Conservation (phyloP, 2,888 invertebrate species). For the Xylota sylvarum region DNA sequence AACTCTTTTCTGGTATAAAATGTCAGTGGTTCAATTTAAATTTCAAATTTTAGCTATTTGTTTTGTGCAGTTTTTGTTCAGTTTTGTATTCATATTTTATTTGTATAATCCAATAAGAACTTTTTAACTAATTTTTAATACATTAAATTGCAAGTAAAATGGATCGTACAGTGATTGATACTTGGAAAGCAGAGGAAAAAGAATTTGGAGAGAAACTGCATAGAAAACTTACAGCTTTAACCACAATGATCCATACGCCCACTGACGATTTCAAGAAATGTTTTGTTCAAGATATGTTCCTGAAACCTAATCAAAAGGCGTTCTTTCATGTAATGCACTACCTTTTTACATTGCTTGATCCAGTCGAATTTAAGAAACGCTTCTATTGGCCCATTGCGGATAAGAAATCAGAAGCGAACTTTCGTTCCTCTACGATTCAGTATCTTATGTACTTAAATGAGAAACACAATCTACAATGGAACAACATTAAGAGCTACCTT, state of each 20-base stretch:
- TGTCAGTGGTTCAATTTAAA: neutral
- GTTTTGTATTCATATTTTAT: neutral
- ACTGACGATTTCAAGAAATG: slow-evolving; percentile 81
- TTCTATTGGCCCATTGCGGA: slow-evolving; percentile 84
- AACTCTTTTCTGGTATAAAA: neutral
- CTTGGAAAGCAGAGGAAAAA: slow-evolving; percentile 83
- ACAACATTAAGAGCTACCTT: slow-evolving; percentile 82
- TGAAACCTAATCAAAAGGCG: slow-evolving; percentile 83
- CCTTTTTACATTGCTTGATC: slow-evolving; percentile 82
- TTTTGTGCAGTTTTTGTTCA: neutral
- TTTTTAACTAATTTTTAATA: neutral
- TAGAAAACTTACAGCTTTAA: slow-evolving; percentile 80
- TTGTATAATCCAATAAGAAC: neutral
- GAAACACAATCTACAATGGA: slow-evolving; percentile 83
- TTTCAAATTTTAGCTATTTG: neutral
- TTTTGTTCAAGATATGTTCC: slow-evolving; percentile 82
- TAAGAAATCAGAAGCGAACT: slow-evolving; percentile 82
- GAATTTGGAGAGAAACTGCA: slow-evolving; percentile 81
- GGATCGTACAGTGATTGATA: slow-evolving; percentile 82
- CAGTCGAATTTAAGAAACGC: slow-evolving; percentile 83
- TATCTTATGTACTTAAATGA: slow-evolving; percentile 83
- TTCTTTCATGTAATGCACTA: slow-evolving; percentile 84
- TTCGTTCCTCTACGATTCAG: slow-evolving; percentile 83
- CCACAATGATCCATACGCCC: slow-evolving; percentile 80
- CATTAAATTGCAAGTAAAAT: slow-evolving; percentile 75